Evolutionary conservation across 2,113 vertebrate genomes (phyloP), one percentile per base, ranked within the genome.

Genomic region (Lates calcarifer): DNA sequence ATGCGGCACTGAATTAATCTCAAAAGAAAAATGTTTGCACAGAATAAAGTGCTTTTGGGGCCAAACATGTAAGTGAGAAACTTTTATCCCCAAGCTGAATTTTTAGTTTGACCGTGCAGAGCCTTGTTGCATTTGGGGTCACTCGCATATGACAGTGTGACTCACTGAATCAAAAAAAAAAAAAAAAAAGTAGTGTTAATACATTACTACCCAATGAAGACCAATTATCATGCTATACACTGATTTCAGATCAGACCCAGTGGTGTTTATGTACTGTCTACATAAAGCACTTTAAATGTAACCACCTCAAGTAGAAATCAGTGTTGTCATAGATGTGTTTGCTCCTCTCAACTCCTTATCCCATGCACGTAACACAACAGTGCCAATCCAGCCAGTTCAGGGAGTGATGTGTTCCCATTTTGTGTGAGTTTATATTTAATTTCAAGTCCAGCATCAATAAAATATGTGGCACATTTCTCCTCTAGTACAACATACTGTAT

Each of bases 1-100:
- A 82, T 67, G 87, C 77, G 11, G 86, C 68, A 31, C 39, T 82
- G 87, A 92, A 90, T 93, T 87, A 69, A 89, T 91, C 90, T 83
- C 43, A 63, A 83, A 89, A 85, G 65, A 83, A 47, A 90, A 87
- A 84, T 86, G 86, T 92, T 94, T 89, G 83, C 77, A 6, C 4
- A 35, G 79, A 81, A 70, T 69, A 49, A 81, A 86, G 60, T 63
- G 35, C 64, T 74, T 78, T 57, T 26, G 60, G 62, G 74, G 55
- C 35, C 39, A 51, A 29, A 62, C 39, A 53, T 78, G 77, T 51
- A 77, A 79, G 72, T 37, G 66, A 56, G 77, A 85, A 87, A 81
- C 61, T 76, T 78, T 85, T n/a, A 45, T 81, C 60, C 77, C 10
- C 2, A 20, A 82, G 77, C 56, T 72, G 74, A 71, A 74, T 83